Percentiles rank a stretch among this genome's conserved stretches.
phyloP scores from a whole-genome alignment of 2,888 invertebrate genomes.

The Entomobrya proxima region DNA sequence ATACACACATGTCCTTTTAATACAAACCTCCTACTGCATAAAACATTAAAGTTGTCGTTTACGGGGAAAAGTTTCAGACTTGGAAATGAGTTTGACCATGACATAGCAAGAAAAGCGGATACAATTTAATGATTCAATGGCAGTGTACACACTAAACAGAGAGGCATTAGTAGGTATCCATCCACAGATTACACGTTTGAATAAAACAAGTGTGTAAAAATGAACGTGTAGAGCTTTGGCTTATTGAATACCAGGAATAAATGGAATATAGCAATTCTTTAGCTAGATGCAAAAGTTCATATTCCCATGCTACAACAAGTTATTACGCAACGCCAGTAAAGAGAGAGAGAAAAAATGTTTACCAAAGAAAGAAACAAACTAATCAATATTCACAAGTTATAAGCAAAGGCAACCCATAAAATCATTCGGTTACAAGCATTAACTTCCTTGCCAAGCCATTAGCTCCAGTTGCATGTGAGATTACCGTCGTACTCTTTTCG shows the following conservation, averaged over 20 bases:
- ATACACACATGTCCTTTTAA: neutral
- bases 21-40: constrained; percentile 13
- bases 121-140: constrained; percentile 40
- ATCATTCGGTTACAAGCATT: constrained; percentile 40
- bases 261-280: too few species aligned
- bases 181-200: neutral
- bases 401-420: constrained; percentile 26
- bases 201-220: neutral
- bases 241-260: neutral
- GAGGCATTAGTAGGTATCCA: neutral
- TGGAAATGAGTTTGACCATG: constrained; percentile 52
- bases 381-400: constrained; percentile 48
- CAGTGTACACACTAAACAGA: neutral
- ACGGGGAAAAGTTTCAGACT: constrained; percentile 16
- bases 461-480: constrained; percentile 7
- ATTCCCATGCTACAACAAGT: constrained; percentile 8
- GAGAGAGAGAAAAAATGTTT: neutral
- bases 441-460: constrained; percentile 33
- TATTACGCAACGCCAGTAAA: constrained; percentile 26
- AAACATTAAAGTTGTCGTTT: constrained; percentile 22
- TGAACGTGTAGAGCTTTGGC: neutral
- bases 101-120: constrained; percentile 33
- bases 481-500: neutral
- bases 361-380: constrained; percentile 6
- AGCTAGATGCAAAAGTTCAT: too few species aligned